These are phyloP conservation scores for Perdita meconis DNA, from an alignment of 2,888 invertebrate genomes.

Conservation along the genomic window DNA sequence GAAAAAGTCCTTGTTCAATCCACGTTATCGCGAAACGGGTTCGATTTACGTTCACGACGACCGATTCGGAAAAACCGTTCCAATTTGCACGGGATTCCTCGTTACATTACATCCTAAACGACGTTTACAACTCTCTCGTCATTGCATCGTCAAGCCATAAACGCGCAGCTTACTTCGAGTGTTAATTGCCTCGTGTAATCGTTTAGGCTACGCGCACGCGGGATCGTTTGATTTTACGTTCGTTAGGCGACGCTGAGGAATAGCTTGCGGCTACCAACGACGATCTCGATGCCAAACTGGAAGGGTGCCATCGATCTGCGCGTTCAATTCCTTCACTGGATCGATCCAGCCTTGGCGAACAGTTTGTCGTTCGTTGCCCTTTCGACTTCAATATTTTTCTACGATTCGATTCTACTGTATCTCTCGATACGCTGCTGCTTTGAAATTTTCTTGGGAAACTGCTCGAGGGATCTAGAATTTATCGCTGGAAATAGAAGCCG, in stretches of 20 bases:
- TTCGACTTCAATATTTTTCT: slow-evolving; percentile 10
- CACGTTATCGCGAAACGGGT: too few relatives aligned
- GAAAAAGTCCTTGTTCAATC: too few relatives aligned
- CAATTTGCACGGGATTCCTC: background rate
- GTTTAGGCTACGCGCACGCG: slow-evolving; percentile 3
- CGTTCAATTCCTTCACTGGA: slow-evolving; percentile 12
- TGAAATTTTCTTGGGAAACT: too few relatives aligned
- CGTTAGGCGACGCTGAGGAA: background rate
- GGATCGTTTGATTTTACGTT: slow-evolving; percentile 23
- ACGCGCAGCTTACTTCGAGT: background rate
- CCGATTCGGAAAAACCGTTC: background rate
- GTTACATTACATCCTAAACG: background rate
- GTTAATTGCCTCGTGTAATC: slow-evolving; percentile 32
- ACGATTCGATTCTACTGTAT: background rate
- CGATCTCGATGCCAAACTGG: background rate
- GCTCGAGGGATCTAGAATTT: too few relatives aligned
- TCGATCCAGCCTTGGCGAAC: slow-evolving; percentile 11
- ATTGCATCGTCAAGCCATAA: slow-evolving; percentile 16
- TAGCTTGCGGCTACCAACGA: background rate
- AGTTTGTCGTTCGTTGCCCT: slow-evolving; percentile 42
- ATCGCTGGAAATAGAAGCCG: too few relatives aligned
- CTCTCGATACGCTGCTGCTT: too few relatives aligned
- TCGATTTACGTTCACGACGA: background rate
- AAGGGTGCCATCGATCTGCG: background rate
- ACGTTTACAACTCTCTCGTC: slow-evolving; percentile 2